Conservation (phyloP, 2,888 invertebrate species). For the Scaptomyza reducta region DNA sequence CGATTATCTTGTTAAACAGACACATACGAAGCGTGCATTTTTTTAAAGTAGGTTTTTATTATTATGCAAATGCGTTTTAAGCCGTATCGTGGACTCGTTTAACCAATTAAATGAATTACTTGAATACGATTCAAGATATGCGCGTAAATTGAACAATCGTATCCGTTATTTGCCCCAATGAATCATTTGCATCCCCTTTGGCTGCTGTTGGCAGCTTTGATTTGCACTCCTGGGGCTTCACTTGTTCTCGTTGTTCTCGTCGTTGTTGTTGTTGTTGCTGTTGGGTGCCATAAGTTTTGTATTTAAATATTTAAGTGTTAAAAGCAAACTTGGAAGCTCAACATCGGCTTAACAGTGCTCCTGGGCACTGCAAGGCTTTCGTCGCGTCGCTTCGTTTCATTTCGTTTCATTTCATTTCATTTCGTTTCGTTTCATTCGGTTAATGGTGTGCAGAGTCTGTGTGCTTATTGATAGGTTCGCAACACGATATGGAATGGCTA, state of each 20-base stretch:
- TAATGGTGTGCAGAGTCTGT: conserved; percentile 39
- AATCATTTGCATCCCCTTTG: neutral
- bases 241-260: neutral
- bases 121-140: neutral
- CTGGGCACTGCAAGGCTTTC: neutral
- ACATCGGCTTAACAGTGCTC: conserved; percentile 11
- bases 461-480: conserved; percentile 53
- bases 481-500: neutral
- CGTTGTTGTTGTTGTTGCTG: neutral
- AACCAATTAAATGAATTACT: neutral
- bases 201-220: neutral
- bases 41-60: no score
- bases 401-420: neutral
- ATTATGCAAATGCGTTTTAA: no score
- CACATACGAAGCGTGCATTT: no score
- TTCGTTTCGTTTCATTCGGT: neutral
- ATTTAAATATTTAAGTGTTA: conserved; percentile 30
- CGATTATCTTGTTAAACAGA: no score
- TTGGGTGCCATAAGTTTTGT: conserved; percentile 12
- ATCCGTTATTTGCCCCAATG: neutral
- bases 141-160: neutral
- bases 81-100: no score
- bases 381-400: neutral
- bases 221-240: conserved; percentile 7
- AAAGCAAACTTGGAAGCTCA: conserved; percentile 28